Conservation (phyloP, 2,113 vertebrate genomes). For the Saccopteryx leptura region DNA sequence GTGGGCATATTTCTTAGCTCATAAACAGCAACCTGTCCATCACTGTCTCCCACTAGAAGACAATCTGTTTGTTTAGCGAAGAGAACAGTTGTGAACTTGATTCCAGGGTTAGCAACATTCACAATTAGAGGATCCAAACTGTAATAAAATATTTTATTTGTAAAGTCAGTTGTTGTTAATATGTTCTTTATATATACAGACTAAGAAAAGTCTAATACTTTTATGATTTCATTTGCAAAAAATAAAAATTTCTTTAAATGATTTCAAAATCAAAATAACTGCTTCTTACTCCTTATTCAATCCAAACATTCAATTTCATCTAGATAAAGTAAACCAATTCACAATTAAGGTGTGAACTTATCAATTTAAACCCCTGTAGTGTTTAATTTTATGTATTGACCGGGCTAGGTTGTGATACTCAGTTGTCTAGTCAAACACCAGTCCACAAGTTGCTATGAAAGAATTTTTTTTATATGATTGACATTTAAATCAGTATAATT, state of each 20-base stretch:
- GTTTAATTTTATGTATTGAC: neutral
- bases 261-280: constrained; percentile 63
- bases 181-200: neutral
- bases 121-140: constrained; percentile 91
- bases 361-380: neutral
- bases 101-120: constrained; percentile 82
- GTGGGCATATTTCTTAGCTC: constrained; percentile 87
- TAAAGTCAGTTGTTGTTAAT: constrained; percentile 17
- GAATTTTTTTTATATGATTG: neutral
- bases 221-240: constrained; percentile 22
- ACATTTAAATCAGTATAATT: neutral
- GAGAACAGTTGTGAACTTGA: constrained; percentile 88
- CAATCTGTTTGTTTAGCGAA: constrained; percentile 91
- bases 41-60: constrained; percentile 92
- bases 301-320: neutral
- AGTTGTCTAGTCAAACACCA: neutral
- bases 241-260: neutral
- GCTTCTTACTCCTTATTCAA: neutral
- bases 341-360: neutral
- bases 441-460: neutral
- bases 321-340: constrained; percentile 32
- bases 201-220: constrained; percentile 5
- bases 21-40: constrained; percentile 91
- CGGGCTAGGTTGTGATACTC: neutral
- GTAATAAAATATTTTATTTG: constrained; percentile 67